Conservation (phyloP, 2,797 vertebrate genomes). For the Microchirus variegatus region DNA sequence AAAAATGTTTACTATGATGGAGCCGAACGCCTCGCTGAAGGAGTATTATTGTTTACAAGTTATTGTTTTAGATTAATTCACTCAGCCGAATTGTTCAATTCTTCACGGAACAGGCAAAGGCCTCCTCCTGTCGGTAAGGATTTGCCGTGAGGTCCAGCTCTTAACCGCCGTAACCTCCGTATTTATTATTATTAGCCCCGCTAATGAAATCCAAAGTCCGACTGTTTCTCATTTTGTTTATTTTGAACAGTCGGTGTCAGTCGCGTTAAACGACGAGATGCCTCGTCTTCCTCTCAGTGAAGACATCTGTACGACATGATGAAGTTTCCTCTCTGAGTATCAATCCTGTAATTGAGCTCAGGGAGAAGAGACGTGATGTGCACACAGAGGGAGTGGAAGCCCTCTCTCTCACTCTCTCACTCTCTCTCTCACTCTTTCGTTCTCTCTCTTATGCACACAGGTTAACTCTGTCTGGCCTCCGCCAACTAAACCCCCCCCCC, state of each 20-base stretch:
- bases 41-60: constrained; percentile 75
- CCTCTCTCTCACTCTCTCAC: constrained; percentile 40
- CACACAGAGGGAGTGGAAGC: constrained; percentile 75
- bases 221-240: constrained; percentile 67
- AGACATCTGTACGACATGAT: constrained; percentile 87
- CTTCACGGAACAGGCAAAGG: constrained; percentile 27
- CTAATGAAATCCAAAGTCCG: constrained; percentile 56
- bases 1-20: constrained; percentile 79
- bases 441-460: constrained; percentile 10
- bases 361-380: constrained; percentile 78
- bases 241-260: constrained; percentile 69
- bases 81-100: constrained; percentile 63
- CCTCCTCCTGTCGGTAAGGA: constrained; percentile 10
- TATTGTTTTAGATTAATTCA: constrained; percentile 74
- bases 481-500: not conserved
- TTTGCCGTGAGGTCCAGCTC: not conserved
- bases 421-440: constrained; percentile 30
- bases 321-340: constrained; percentile 85
- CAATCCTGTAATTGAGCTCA: constrained; percentile 86
- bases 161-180: not conserved
- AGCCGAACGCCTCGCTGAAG: constrained; percentile 71
- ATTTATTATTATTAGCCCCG: constrained; percentile 47
- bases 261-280: constrained; percentile 80
- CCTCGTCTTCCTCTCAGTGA: constrained; percentile 67
- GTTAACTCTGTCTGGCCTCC: not conserved